Conservation (phyloP, 2,888 invertebrate species). For the Ormyrus nitidulus region DNA sequence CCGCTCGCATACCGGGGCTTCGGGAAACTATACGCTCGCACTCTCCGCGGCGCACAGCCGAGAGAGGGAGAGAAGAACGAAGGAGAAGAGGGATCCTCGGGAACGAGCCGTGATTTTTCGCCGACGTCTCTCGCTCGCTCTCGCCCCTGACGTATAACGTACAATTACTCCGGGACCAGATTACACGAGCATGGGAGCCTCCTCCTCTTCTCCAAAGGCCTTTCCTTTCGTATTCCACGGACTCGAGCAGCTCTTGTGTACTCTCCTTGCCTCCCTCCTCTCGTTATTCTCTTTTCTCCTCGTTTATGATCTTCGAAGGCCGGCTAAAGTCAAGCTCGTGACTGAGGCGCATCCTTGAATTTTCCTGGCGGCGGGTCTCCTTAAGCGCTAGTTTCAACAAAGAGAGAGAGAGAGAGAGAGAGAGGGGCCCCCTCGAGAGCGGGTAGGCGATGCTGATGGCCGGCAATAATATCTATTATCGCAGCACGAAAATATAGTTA, state of each 20-base stretch:
- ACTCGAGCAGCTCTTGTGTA: not conserved
- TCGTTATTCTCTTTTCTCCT: slow-evolving; percentile 51
- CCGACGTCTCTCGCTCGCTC: slow-evolving; percentile 58
- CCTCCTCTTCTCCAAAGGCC: slow-evolving; percentile 54
- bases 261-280: slow-evolving; percentile 23
- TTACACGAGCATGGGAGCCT: slow-evolving; percentile 68
- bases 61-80: slow-evolving; percentile 40
- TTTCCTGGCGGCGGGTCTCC: slow-evolving; percentile 53
- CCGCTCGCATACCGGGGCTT: not conserved
- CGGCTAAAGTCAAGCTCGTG: slow-evolving; percentile 53
- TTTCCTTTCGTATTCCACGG: slow-evolving; percentile 50
- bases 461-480: slow-evolving; percentile 55
- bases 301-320: slow-evolving; percentile 57
- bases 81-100: slow-evolving; percentile 57
- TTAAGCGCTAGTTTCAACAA: slow-evolving; percentile 47
- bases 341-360: slow-evolving; percentile 56
- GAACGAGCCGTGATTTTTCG: slow-evolving; percentile 66
- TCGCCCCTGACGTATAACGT: slow-evolving; percentile 71
- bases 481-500: slow-evolving; percentile 48
- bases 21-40: slow-evolving; percentile 3
- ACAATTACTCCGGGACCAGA: slow-evolving; percentile 73
- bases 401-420: slow-evolving; percentile 25
- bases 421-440: slow-evolving; percentile 8
- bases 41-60: too few species aligned
- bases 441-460: slow-evolving; percentile 23